Base-by-base conservation (phyloP, 2,888 invertebrate species). In the Plusia festucae region DNA sequence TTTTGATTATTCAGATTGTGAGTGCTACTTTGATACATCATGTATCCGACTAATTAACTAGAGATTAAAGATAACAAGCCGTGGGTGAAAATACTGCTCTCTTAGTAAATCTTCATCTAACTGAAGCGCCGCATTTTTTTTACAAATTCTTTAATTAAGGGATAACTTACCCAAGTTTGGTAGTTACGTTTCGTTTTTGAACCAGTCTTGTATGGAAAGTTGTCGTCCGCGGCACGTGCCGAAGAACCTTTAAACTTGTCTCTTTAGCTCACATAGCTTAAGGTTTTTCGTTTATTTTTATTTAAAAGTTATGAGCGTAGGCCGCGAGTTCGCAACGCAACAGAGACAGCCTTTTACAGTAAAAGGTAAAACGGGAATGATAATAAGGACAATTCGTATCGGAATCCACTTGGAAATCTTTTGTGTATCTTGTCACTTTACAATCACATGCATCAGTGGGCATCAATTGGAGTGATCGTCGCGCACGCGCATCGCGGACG, bases 371-470 rank as follows among this genome's bases (percentile, higher is more conserved):
- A 68, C 53, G n/a, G 65, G 74, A 79, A 81, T 71, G 72, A 69
- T 81, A 76, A 76, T 77, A 78, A 70, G 76, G 61, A 68, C 65
- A 65, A 73, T 71, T 72, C 64, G 65, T 73, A 67, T 65, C 49
- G 64, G 65, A 73, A 79, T 79, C 71, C 68, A 15, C 60, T 62
- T 46, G 65, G 70, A 72, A 70, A 79, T 73, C 73, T 77, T 76
- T 74, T 71, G 75, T 77, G 68, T 76, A 70, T 78, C 70, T 76
- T 82, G 82, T 83, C 81, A 82, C 66, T 70, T 77, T 73, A 81
- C 82, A 79, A 82, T 82, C 80, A 79, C 79, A 81, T 82, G 82
- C 81, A 83, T 85, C 82, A 86, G 78, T 67, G 80, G 65, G 74
- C 83, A 79, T 86, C 84, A 83, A 81, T 81, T 65, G 78, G 69